These are phyloP conservation scores for Ceyx cyanopectus DNA, from an alignment of 2,113 vertebrate genomes.

Conservation along the genomic window DNA sequence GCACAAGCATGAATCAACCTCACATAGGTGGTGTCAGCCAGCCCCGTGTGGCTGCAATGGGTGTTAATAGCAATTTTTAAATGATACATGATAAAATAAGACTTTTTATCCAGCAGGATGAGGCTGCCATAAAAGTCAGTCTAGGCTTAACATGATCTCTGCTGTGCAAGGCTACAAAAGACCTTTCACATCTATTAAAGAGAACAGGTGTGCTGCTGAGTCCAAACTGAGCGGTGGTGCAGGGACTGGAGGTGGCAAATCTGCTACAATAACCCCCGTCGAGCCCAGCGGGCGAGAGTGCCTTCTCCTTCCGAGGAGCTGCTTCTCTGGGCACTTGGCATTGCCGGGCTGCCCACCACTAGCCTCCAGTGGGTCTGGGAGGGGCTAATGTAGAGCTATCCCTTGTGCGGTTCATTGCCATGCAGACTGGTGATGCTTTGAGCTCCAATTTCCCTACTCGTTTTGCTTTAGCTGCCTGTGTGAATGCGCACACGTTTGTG, in stretches of 20 bases:
- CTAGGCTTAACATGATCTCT: not conserved
- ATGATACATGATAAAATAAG: not conserved
- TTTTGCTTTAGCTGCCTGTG: not conserved
- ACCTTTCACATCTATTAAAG: not conserved
- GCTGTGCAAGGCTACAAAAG: not conserved
- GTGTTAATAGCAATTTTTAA: not conserved
- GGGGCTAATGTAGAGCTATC: not conserved
- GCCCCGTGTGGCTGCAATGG: not conserved
- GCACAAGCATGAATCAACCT: conserved; percentile 58
- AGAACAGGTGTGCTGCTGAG: not conserved
- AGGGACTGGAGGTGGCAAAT: not conserved
- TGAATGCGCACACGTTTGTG: not conserved
- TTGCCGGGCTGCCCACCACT: rapidly evolving
- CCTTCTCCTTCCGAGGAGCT: not conserved
- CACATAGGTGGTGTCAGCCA: conserved; percentile 49
- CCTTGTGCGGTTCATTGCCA: not conserved
- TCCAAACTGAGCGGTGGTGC: not conserved
- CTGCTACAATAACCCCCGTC: not conserved
- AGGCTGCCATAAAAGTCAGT: not conserved
- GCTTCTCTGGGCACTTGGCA: not conserved
- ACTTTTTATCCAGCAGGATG: not conserved
- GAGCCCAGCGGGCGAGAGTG: not conserved
- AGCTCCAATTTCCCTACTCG: not conserved
- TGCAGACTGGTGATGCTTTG: not conserved
- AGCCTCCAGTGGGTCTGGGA: not conserved